Evolutionary conservation across 2,888 invertebrate species (phyloP).

Genomic region (Cinara cedri): DNA sequence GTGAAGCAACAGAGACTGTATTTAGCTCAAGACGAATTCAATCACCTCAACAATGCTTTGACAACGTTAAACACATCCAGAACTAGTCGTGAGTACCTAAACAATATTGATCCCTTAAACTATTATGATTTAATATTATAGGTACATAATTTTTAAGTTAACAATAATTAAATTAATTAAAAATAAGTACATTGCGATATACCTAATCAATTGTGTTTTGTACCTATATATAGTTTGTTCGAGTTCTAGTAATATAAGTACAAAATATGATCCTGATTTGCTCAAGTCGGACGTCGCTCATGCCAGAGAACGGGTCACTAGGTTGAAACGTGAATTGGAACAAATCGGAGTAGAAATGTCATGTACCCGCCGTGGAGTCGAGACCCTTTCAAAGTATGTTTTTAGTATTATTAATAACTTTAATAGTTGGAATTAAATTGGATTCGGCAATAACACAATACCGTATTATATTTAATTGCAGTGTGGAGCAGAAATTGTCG

Average conservation of each 20-base stretch:
- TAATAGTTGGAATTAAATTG: neutral
- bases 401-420: neutral
- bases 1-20: constrained; percentile 92
- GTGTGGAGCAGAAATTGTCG: constrained; percentile 88
- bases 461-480: constrained; percentile 63
- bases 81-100: constrained; percentile 81
- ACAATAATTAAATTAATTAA: too few relatives aligned
- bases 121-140: neutral
- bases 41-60: constrained; percentile 85
- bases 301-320: constrained; percentile 85
- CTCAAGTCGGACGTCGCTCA: constrained; percentile 89
- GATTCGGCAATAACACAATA: neutral
- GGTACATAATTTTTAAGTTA: neutral
- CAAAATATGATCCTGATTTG: constrained; percentile 92
- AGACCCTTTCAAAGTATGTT: constrained; percentile 86
- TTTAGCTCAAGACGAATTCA: constrained; percentile 94
- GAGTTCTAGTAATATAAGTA: constrained; percentile 84
- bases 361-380: constrained; percentile 89
- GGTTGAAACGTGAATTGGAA: constrained; percentile 85
- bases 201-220: constrained; percentile 12
- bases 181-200: too few relatives aligned
- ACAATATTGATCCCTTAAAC: neutral
- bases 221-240: constrained; percentile 75
- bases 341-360: constrained; percentile 91
- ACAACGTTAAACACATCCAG: constrained; percentile 85